Evolutionary conservation across 2,888 invertebrate genomes (phyloP).

Genomic region (Agapetus fuscipes): DNA sequence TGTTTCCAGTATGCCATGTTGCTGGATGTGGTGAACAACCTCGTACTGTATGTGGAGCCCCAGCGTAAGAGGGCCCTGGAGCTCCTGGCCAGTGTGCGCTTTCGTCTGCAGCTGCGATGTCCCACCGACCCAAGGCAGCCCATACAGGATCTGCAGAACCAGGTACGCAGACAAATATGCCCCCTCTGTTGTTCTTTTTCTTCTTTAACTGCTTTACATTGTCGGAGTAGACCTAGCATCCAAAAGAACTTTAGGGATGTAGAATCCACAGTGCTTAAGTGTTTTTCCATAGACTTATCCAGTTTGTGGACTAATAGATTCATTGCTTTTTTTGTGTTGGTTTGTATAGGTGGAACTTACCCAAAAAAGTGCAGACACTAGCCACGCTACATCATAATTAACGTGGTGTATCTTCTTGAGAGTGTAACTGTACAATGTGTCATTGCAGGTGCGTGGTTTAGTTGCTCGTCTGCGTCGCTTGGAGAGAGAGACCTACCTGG

Average conservation of each 20-base stretch:
- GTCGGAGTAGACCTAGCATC: no score
- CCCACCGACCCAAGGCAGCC: conserved; percentile 87
- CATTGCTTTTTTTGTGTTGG: no score
- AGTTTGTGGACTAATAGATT: no score
- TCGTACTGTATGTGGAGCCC: conserved; percentile 93
- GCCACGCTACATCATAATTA: no score
- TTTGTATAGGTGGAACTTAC: no score
- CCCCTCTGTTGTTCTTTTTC: background rate
- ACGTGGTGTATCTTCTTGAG: background rate
- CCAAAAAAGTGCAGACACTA: no score
- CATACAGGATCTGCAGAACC: conserved; percentile 84
- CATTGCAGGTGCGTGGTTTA: conserved; percentile 49
- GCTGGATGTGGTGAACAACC: conserved; percentile 94
- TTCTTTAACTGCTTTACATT: background rate
- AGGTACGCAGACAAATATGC: conserved; percentile 40
- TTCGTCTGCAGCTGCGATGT: conserved; percentile 85
- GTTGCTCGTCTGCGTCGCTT: conserved; percentile 74
- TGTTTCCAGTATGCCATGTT: conserved; percentile 90
- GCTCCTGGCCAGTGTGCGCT: conserved; percentile 83
- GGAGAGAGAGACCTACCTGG: conserved; percentile 82
- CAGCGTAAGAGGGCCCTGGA: conserved; percentile 86
- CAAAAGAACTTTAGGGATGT: no score
- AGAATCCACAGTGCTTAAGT: no score
- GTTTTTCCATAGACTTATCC: no score
- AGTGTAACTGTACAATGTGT: conserved; percentile 6